phyloP scores from a whole-genome alignment of 2,888 invertebrate species.

The Dasysyrphus tricinctus region DNA sequence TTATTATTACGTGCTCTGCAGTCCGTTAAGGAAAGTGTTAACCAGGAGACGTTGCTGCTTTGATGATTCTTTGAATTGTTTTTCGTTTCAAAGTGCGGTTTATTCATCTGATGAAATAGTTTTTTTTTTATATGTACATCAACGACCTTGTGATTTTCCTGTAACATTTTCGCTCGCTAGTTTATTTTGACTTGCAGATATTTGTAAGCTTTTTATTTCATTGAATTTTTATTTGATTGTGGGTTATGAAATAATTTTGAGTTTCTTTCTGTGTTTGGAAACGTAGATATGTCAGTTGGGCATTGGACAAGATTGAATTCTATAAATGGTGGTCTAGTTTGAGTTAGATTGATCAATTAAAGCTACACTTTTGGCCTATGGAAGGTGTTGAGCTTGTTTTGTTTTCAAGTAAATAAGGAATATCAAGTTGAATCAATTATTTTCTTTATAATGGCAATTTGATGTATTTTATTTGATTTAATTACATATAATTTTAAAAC shows the following conservation, averaged over 20 bases:
- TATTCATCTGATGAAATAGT: constrained; percentile 29
- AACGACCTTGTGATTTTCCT: constrained; percentile 34
- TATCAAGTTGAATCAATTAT: background rate
- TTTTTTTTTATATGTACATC: background rate
- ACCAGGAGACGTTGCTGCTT: constrained; percentile 32
- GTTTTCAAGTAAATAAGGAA: background rate
- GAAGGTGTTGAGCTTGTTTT: background rate
- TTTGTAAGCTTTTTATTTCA: background rate
- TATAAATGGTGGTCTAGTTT: constrained; percentile 15
- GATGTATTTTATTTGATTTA: background rate
- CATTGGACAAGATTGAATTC: constrained; percentile 7
- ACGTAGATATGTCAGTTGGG: background rate
- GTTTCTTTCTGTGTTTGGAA: background rate
- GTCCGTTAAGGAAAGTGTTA: constrained; percentile 36
- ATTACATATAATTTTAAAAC: no score
- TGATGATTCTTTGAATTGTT: constrained; percentile 14
- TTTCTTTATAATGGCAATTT: background rate
- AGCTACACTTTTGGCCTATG: background rate
- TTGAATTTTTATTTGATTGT: background rate
- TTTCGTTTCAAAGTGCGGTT: constrained; percentile 11
- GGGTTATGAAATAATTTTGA: constrained; percentile 23
- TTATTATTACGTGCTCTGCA: constrained; percentile 14
- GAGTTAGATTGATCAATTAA: constrained; percentile 35
- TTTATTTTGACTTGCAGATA: background rate
- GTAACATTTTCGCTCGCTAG: constrained; percentile 5